Evolutionary conservation across 2,888 invertebrate species (phyloP).

Genomic region (Trissonchulus sp.): DNA sequence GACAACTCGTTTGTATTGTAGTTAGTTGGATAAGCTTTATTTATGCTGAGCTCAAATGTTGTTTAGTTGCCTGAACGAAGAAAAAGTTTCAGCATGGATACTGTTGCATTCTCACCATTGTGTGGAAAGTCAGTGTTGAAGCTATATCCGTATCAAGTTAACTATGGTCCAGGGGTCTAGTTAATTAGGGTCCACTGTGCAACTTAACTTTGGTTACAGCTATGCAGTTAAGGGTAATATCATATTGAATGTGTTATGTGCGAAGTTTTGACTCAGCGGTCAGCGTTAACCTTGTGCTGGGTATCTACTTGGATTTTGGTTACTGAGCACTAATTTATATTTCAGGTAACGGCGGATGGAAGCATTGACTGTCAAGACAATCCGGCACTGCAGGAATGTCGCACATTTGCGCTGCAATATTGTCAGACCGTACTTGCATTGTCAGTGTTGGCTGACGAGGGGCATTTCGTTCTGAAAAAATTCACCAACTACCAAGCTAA

Average conservation of each 20-base stretch:
- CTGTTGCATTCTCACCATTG: no score
- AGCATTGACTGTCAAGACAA: constrained; percentile 77
- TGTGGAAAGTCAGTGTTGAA: no score
- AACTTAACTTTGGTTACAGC: no score
- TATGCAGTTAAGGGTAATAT: no score
- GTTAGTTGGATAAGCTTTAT: not conserved
- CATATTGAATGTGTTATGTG: no score
- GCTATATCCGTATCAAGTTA: no score
- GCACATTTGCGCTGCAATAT: constrained; percentile 70
- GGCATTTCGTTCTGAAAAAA: constrained; percentile 75
- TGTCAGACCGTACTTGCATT: constrained; percentile 76
- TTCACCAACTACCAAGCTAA: constrained; percentile 80
- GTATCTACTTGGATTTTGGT: not conserved
- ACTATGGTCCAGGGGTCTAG: no score
- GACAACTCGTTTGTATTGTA: not conserved
- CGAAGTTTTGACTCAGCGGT: no score
- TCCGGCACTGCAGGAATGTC: constrained; percentile 77
- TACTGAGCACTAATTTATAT: constrained; percentile 32
- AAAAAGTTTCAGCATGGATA: no score
- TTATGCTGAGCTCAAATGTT: not conserved
- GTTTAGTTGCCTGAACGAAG: not conserved
- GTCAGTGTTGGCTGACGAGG: constrained; percentile 64
- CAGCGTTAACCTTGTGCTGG: no score
- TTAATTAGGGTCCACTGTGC: no score
- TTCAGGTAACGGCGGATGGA: constrained; percentile 82